Evolutionary conservation across 2,797 vertebrate species (phyloP).

Genomic region (Orestias chungarensis): DNA sequence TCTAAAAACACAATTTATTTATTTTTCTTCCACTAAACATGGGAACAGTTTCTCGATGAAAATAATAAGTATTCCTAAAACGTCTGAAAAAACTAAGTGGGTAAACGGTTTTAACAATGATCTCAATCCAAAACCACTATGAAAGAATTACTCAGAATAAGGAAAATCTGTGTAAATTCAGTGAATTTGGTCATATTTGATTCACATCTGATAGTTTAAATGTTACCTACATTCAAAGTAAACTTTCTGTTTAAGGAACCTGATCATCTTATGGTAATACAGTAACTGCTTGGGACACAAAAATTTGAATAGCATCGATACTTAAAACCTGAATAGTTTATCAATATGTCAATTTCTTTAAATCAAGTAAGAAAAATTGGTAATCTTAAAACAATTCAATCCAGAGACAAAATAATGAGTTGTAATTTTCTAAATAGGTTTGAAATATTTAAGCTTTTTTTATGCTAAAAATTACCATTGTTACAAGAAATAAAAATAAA

Average conservation of each 20-base stretch:
- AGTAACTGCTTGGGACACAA: not conserved
- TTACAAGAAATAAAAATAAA: not conserved
- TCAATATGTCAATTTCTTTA: not conserved
- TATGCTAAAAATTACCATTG: not conserved
- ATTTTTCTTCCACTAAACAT: not conserved
- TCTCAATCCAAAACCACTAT: not conserved
- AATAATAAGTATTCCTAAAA: not conserved
- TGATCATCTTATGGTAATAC: not conserved
- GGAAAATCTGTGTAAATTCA: not conserved
- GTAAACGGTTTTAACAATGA: not conserved
- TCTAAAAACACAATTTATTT: not conserved
- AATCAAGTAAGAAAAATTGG: not conserved
- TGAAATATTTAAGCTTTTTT: conserved; percentile 6
- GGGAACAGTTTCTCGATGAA: not conserved
- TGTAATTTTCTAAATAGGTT: conserved; percentile 44
- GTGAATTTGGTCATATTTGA: not conserved
- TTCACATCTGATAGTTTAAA: not conserved
- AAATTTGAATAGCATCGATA: not conserved
- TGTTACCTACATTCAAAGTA: not conserved
- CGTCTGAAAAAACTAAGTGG: not conserved
- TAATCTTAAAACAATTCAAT: conserved; percentile 37
- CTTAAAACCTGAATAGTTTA: not conserved
- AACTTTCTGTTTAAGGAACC: not conserved
- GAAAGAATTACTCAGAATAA: not conserved
- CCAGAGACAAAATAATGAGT: conserved; percentile 34